Evolutionary conservation across 2,797 vertebrate genomes (phyloP).

Genomic region (Macropus fuliginosus): DNA sequence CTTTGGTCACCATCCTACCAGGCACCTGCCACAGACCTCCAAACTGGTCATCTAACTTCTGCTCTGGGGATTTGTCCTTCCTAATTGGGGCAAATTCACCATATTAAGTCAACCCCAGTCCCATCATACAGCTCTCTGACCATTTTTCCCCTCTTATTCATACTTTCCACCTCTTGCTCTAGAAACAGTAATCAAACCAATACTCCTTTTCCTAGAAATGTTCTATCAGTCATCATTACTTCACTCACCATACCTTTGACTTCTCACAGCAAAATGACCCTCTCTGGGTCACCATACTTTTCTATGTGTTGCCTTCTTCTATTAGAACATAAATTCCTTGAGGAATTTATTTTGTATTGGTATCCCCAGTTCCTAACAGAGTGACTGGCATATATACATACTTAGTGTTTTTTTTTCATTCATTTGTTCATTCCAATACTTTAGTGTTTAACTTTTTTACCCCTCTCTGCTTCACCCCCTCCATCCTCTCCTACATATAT

Average conservation of each 20-base stretch:
- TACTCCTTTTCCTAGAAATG: not conserved
- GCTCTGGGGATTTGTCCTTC: not conserved
- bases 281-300: not conserved
- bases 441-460: conserved; percentile 6
- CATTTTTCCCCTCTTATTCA: not conserved
- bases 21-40: not conserved
- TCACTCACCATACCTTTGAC: not conserved
- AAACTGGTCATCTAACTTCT: not conserved
- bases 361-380: not conserved
- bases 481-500: not conserved
- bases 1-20: not conserved
- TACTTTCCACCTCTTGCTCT: not conserved
- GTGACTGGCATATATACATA: not conserved
- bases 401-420: not conserved
- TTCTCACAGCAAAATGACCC: not conserved
- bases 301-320: not conserved
- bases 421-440: not conserved
- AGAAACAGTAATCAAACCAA: not conserved
- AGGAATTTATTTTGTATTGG: not conserved
- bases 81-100: not conserved
- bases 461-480: not conserved
- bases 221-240: not conserved
- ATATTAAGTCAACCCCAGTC: not conserved
- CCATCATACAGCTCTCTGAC: not conserved
- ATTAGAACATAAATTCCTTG: not conserved